Evolutionary conservation across 2,113 vertebrate genomes (phyloP).

Genomic region (Colius striatus): DNA sequence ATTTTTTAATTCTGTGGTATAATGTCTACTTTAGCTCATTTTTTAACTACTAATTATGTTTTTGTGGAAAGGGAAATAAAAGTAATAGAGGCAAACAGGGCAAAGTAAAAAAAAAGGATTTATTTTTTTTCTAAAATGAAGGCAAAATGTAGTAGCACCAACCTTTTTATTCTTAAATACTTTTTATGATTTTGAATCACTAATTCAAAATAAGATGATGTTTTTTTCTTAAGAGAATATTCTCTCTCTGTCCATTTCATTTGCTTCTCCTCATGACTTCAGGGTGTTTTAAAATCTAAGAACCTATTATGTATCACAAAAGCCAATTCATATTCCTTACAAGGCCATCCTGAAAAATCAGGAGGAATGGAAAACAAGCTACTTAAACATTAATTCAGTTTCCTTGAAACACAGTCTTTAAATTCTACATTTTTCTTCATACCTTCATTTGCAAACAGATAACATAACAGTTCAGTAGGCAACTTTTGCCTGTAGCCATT

Average conservation of each 20-base stretch:
- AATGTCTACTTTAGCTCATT: constrained; percentile 35
- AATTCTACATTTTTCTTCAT: background rate
- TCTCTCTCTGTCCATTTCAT: background rate
- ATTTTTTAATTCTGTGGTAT: background rate
- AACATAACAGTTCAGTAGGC: background rate
- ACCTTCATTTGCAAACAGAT: background rate
- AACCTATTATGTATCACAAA: background rate
- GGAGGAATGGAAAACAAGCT: background rate
- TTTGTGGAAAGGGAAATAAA: background rate
- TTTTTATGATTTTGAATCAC: background rate
- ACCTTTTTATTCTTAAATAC: background rate
- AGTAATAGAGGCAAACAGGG: background rate
- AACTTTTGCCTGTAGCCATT: background rate
- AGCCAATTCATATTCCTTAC: background rate
- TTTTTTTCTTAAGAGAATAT: background rate
- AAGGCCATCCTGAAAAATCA: background rate
- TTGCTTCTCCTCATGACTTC: background rate
- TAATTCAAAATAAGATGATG: background rate
- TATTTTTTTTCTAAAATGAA: background rate
- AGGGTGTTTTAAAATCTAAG: background rate
- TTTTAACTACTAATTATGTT: constrained; percentile 30
- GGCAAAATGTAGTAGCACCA: background rate
- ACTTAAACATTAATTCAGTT: background rate
- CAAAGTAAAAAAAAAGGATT: background rate
- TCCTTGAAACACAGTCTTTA: background rate